Evolutionary conservation across 2,797 vertebrate species (phyloP), one percentile per base, ranked within the genome.

Genomic region (Enteromius argenteus): DNA sequence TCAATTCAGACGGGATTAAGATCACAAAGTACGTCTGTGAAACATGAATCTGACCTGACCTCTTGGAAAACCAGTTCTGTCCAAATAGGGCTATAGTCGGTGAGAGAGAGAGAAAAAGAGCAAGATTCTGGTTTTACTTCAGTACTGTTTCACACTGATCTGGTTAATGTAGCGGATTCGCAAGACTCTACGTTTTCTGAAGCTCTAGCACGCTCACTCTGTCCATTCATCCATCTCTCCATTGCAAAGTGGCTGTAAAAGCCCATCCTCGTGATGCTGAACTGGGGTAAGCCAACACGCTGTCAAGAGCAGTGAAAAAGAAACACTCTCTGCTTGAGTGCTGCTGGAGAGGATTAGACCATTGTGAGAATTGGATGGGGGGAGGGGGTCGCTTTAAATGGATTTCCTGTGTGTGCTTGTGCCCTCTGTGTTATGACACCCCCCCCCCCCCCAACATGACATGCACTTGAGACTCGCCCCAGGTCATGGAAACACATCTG

Each of bases 371-470:
- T 79, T 60, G 27, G 91, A 17, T 46, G 78, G 71, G 75, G 23
- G 23, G 71, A 32, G n/a, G 67, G 85, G 85, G 66, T 11, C 39
- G 53, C 72, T 80, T 86, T 80, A 49, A 82, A 77, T 79, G 75
- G 80, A 83, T 83, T 83, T 86, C 60, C 69, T 81, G 56, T 79
- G 27, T 87, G 79, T 44, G 37, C 11, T 53, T 46, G 49, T 56
- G 15, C 46, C 76, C 30, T 35, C 60, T 73, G 51, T 73, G 21
- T 72, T 81, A 77, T 78, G 60, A 83, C 80, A 73, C 51, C 64
- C 68, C 21, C 46, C 79, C 17, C 9, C 39, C 39, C 39, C 39
- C 27, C 0, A 14, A 64, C 39, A 51, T 64, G 53, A 87, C 82
- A 60, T 56, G 71, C 66, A 81, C 82, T 80, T 71, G 46, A 84